Conservation (phyloP, 2,113 vertebrate genomes). For the Thymallus thymallus region DNA sequence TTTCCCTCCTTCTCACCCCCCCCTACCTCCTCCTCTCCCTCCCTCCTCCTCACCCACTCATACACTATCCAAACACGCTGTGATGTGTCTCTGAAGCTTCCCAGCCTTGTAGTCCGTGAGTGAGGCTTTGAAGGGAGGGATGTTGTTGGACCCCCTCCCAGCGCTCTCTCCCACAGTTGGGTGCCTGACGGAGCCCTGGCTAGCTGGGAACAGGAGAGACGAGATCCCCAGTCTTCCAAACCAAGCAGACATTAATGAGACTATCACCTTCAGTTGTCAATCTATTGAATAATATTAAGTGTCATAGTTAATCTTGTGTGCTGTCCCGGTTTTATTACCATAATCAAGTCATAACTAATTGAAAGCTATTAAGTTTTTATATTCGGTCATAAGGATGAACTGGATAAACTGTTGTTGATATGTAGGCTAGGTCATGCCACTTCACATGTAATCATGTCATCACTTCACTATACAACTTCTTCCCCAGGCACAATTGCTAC, state of each 20-base stretch:
- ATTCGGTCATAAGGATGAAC: not conserved
- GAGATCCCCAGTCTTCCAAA: slow-evolving; percentile 30
- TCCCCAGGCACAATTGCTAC: too few relatives aligned
- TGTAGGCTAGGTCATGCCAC: not conserved
- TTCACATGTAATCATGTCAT: not conserved
- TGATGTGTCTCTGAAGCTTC: slow-evolving; percentile 17
- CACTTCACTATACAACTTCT: not conserved
- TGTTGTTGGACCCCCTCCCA: slow-evolving; percentile 40
- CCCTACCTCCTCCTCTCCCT: not conserved
- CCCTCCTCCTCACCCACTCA: not conserved
- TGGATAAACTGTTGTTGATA: not conserved
- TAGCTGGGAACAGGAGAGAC: slow-evolving; percentile 31
- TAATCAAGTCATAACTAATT: slow-evolving; percentile 23
- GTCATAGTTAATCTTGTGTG: not conserved
- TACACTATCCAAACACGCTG: slow-evolving; percentile 7
- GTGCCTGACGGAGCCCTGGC: slow-evolving; percentile 27
- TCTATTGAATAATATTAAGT: not conserved
- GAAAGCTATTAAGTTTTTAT: not conserved
- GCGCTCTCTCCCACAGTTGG: slow-evolving; percentile 35
- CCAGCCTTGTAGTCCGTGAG: slow-evolving; percentile 17
- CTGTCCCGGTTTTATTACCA: not conserved
- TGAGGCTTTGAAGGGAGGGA: slow-evolving; percentile 10
- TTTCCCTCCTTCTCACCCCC: not conserved
- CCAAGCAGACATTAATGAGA: slow-evolving; percentile 40
- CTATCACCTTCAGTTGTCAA: not conserved